Base-by-base conservation (phyloP, 2,113 vertebrate species). In the Carassius gibelio region DNA sequence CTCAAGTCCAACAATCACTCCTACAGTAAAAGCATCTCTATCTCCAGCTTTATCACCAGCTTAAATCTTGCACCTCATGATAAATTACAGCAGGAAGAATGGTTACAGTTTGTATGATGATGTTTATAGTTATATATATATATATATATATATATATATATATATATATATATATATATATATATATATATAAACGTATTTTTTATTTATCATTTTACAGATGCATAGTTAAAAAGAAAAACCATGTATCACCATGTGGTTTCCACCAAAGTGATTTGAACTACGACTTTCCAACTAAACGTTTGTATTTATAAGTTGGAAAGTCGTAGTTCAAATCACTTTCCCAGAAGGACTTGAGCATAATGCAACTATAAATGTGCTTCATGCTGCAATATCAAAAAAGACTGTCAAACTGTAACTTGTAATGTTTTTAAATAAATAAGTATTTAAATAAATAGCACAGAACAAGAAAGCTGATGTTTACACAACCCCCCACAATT, bases 41-140 rank as follows among this genome's bases (percentile, higher is more conserved):
- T 38, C 57, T 59, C 23, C n/a, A 36, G 64, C 59, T 84, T 76
- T 55, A 78, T 59, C 19, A 84, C 57, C 76, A n/a, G 45, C 72
- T 84, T 75, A 64, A 64, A 84, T 34, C 59, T 21, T 3, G 7
- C 83, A 84, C 8, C 8, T 13, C 26, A 11, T 21, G 42, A 42
- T 42, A 71, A 50, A 64, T 76, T 64, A 52, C 14, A 52, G 59
- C 4, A 3, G 83, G 59, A 38, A 23, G 38, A 38, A 74, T 10
- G 10, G 71, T 6, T 23, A 45, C 9, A 0, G 38, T 74, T 74
- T 45, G 23, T 74, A 74, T 45, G 10, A 45, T 10, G 6, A 48
- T 74, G 45, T 72, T 72, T 72, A 45, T 42, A 71, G 69, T 6
- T 72, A 13, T 30, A 30, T 30, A 30, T 30, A 30, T 30, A 30